Conservation (phyloP, 2,797 vertebrate species). For the Chelidonichthys spinosus region DNA sequence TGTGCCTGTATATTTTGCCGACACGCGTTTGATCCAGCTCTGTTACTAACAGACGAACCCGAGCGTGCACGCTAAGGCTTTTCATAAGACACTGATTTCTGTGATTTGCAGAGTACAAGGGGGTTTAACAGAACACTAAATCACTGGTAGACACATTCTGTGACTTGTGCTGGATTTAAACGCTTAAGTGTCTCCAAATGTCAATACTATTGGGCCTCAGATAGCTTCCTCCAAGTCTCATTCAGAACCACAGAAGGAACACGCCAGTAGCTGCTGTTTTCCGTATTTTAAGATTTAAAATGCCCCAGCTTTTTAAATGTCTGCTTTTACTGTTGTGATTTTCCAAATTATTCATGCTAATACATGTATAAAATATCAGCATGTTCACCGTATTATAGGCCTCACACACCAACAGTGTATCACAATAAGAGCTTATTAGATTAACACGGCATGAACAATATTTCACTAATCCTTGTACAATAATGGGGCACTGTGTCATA, state of each 20-base stretch:
- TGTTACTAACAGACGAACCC: constrained; percentile 16
- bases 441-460: constrained; percentile 8
- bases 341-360: constrained; percentile 32
- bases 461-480: background rate
- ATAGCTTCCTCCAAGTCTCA: constrained; percentile 33
- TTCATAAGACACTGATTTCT: constrained; percentile 30
- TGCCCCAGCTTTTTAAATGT: constrained; percentile 4
- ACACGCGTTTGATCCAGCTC: constrained; percentile 26
- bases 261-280: constrained; percentile 11
- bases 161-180: constrained; percentile 46
- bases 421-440: constrained; percentile 16
- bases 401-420: background rate
- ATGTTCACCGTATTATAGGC: background rate
- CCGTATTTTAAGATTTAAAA: constrained; percentile 34
- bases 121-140: constrained; percentile 46
- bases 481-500: background rate
- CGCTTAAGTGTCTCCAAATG: constrained; percentile 44
- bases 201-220: constrained; percentile 36
- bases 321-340: background rate
- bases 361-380: constrained; percentile 16
- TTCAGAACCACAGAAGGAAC: constrained; percentile 26
- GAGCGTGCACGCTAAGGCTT: background rate
- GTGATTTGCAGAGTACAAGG: constrained; percentile 40
- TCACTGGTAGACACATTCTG: constrained; percentile 42
- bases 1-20: constrained; percentile 28